A percentile compares a stretch with the other conserved stretches of the same genome.
Conservation (phyloP, 2,888 invertebrate genomes). For the Phlogophora meticulosa region DNA sequence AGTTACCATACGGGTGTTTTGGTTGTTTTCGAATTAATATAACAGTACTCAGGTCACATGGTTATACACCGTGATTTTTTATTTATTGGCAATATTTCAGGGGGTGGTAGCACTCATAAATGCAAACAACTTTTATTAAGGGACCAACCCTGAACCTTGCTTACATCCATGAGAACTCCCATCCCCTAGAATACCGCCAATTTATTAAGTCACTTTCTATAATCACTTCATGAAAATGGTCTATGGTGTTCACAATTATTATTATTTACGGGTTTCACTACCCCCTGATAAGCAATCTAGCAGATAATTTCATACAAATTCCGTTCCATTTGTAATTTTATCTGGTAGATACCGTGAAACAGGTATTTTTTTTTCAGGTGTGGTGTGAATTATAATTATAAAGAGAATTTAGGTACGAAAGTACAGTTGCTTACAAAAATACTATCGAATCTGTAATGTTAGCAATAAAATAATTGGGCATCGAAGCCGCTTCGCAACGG, state of each 20-base stretch:
- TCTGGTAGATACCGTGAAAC: not conserved
- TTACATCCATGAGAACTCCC: no score
- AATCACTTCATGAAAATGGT: slow-evolving; percentile 56
- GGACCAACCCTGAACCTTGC: no score
- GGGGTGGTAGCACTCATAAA: no score
- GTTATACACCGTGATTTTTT: not conserved
- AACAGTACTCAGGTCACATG: slow-evolving; percentile 47
- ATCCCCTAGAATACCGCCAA: no score
- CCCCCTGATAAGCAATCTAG: not conserved
- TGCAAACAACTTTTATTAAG: no score
- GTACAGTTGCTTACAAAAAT: slow-evolving; percentile 12
- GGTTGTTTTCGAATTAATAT: slow-evolving; percentile 52
- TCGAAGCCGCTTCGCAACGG: slow-evolving; percentile 33
- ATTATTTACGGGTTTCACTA: not conserved
- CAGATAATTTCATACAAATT: not conserved
- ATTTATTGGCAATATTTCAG: no score
- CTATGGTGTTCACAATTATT: slow-evolving; percentile 38
- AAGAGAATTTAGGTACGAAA: not conserved
- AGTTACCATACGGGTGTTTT: slow-evolving; percentile 65
- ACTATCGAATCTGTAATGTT: not conserved
- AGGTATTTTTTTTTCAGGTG: no score
- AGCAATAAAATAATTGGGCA: not conserved
- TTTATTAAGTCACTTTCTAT: not conserved
- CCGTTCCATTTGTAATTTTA: not conserved
- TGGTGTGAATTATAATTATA: no score